Evolutionary conservation across 2,888 invertebrate genomes (phyloP), one percentile per base, ranked within the genome.

Genomic region (Cryptocephalus moraei): DNA sequence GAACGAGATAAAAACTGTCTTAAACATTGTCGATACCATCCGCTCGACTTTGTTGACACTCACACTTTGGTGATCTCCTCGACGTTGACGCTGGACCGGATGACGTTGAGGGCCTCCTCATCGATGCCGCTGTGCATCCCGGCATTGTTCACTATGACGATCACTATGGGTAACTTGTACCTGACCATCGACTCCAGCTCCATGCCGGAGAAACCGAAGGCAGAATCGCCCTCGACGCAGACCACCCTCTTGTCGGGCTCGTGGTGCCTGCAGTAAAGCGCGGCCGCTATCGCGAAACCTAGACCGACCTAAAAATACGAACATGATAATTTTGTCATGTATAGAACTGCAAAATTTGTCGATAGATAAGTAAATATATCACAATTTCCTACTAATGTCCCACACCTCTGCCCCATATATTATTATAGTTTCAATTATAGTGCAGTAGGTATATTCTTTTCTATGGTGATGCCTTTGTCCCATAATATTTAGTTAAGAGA

Each of bases 131-230:
- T 81, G 66, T 91, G 91, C 63, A 96, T 96, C 14, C 96, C 96
- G 65, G 87, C 92, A 74, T 97, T 97, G 71, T 97, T 97, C 8
- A 97, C 83, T 51, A 97, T 83, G 3, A 96, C 79, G 48, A 95
- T 81, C 33, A 91, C 81, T 32, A 96, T 80, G 0, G 96, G 95
- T 56, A 97, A 74, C 62, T 90, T 87, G 71, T 96, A 95, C 50
- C 95, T 86, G 64, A 87, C 83, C 81, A 95, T 90, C 0, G 96
- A 96, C 73, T 97, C 97, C 31, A 96, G 77, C 75, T 97, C 97
- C 94, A 96, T 94, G 62, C 91, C 96, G 31, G 94, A 93, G 74
- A 97, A 97, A 2, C 97, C 97, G 71, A 97, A 95, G 1, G 96
- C 97, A 39, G 93, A 93, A 68, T 97, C 97, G 0, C 96, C 96